Percentiles rank a stretch among this genome's conserved stretches.
These are phyloP conservation scores for Anagyrus pseudococci DNA, from an alignment of 2,888 invertebrate genomes.

Conservation along the genomic window DNA sequence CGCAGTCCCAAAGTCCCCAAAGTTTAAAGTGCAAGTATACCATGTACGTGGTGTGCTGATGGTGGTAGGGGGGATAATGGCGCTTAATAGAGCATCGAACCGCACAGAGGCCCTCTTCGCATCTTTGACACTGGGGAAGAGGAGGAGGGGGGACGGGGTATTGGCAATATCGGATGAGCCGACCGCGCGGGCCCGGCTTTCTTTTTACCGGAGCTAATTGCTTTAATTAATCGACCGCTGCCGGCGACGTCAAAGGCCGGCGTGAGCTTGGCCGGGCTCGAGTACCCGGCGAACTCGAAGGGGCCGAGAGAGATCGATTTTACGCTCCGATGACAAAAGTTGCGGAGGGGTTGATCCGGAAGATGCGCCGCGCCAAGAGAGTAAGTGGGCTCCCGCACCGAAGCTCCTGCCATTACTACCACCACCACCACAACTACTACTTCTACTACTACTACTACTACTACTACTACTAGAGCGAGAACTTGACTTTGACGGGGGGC, in stretches of 20 bases:
- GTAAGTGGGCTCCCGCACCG: too few relatives aligned
- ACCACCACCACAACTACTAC: too few relatives aligned
- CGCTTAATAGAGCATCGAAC: conserved; percentile 28
- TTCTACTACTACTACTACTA: too few relatives aligned
- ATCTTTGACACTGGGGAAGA: too few relatives aligned
- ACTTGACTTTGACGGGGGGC: conserved; percentile 3
- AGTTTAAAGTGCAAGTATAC: not conserved
- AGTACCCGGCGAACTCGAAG: conserved; percentile 1
- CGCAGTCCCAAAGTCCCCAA: not conserved
- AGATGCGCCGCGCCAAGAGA: too few relatives aligned
- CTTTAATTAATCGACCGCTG: conserved; percentile 29
- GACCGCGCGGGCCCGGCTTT: not conserved
- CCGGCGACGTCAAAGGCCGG: conserved; percentile 16
- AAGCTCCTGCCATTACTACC: too few relatives aligned
- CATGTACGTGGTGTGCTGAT: too few relatives aligned
- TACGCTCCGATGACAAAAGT: conserved; percentile 30
- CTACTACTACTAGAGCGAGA: not conserved
- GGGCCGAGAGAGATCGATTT: conserved; percentile 26
- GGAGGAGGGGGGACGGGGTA: too few relatives aligned
- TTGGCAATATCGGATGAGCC: too few relatives aligned
- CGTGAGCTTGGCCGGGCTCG: not conserved
- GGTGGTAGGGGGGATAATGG: conserved; percentile 9
- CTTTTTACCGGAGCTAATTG: conserved; percentile 19
- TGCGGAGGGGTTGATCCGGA: not conserved
- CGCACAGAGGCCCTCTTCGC: conserved; percentile 1